Base-by-base conservation (phyloP, 2,888 invertebrate genomes). In the Yponomeuta malinellus region DNA sequence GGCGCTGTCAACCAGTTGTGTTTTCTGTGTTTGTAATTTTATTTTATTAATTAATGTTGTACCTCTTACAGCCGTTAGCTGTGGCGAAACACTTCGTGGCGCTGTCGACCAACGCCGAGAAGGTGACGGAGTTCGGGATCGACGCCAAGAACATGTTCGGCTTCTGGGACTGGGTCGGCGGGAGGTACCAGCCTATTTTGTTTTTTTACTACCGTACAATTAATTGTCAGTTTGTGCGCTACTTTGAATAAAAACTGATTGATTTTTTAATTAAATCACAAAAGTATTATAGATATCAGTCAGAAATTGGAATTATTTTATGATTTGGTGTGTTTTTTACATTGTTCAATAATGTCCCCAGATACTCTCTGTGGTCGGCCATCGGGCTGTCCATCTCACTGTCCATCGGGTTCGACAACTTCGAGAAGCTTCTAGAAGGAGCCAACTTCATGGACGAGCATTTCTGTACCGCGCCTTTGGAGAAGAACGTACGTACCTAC, bases 151-250 rank as follows among this genome's bases (percentile, higher is more conserved):
- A 99, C 84, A 99, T 99, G 98, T 99, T 99, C 92, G 99, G 97
- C 33, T 99, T 99, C 90, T 99, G 99, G 99, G 99, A 99, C 91
- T 99, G 99, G 99, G 99, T 99, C 67, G 99, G 99, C 59, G 99
- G 99, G 77, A 95, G 99, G 81, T 98, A 43, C 33, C 33, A 33
- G 3, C 3, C 33, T 33, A 5, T 33, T 33, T 33, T 33, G 33
- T 33, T 33, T 33, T 33, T 33, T 33, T 33, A 33, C 33, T 33
- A 33, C 33, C 5, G 33, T 33, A 23, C 23, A 23, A 23, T 23
- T 23, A 23, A 23, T 23, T 23, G 23, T 23, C 23, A 23, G 23
- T 23, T 23, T 23, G 23, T 23, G 23, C 23, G 23, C 23, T 23
- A 23, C 23, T 23, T 23, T 23, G 23, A 23, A 0, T 23, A 23